phyloP scores from a whole-genome alignment of 2,797 vertebrate genomes.

The Orestias chungarensis region DNA sequence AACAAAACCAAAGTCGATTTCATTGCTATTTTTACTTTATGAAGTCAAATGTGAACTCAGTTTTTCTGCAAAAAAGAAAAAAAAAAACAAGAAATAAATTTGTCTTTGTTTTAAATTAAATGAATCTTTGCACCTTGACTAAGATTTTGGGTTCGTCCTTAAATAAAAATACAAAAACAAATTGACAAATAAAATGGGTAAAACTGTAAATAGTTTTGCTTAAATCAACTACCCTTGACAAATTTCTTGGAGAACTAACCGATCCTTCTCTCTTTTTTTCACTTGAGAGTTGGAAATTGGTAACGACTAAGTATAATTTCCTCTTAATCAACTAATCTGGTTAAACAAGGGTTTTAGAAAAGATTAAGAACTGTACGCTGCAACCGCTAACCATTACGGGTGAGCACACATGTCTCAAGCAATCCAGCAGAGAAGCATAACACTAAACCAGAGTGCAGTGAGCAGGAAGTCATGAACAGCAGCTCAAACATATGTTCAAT shows the following conservation, averaged over 20 bases:
- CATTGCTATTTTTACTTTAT: no score
- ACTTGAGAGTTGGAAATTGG: not conserved
- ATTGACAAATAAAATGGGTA: no score
- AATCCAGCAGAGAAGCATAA: slow-evolving; percentile 16
- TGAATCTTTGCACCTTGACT: not conserved
- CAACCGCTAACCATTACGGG: slow-evolving; percentile 32
- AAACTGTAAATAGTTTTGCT: not conserved
- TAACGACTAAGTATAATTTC: slow-evolving; percentile 35
- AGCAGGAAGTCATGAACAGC: slow-evolving; percentile 43
- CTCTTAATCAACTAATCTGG: slow-evolving; percentile 47
- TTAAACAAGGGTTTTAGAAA: slow-evolving; percentile 42
- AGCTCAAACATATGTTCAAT: slow-evolving; percentile 47
- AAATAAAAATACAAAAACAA: no score
- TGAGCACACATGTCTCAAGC: slow-evolving; percentile 53
- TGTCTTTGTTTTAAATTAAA: no score
- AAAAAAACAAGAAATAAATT: no score
- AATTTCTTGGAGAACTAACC: slow-evolving; percentile 4
- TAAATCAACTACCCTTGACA: slow-evolving; percentile 3
- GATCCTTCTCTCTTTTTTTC: slow-evolving; percentile 7
- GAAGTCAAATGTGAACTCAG: no score
- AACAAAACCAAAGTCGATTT: no score
- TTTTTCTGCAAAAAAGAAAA: no score
- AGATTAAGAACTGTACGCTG: slow-evolving; percentile 34
- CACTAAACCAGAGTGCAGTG: slow-evolving; percentile 7
- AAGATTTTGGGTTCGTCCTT: not conserved